Base-by-base conservation (phyloP, 2,113 vertebrate species). In the Eubucco bourcierii region DNA sequence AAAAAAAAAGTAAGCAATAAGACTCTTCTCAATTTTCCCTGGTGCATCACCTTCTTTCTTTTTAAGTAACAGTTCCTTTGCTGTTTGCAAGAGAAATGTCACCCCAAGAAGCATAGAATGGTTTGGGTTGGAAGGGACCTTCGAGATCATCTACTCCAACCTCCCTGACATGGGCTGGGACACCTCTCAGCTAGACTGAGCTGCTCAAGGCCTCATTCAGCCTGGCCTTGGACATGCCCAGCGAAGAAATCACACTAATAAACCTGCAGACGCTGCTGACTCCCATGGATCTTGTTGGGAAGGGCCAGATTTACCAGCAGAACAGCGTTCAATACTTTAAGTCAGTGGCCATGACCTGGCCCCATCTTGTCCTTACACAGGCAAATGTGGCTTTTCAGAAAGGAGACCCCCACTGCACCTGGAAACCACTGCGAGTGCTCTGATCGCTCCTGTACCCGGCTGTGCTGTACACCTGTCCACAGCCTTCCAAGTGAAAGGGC, bases 391-490 rank as follows among this genome's bases (percentile, higher is more conserved):
- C 8, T 50, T 82, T 80, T 46, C 46, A 70, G 64, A 31, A 50
- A 41, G 33, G 21, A 73, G 10, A 64, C 8, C 50, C 41, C 31
- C 19, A 41, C 29, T 88, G 73, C 31, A 21, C 44, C 31, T 4
- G 12, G 39, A 15, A 47, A 19, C 6, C 50, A 20, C 76, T 71
- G 15, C 12, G 6, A 59, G 19, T 10, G 28, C 18, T 21, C 64
- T 4, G 37, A 33, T 34, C 70, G 25, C 24, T 4, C 25, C 0
- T 0, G 28, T 1, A 4, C 7, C n/a, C 52, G 15, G 25, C 25
- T 47, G 2, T 37, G 19, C 8, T 53, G 15, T 11, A 5, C 24
- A 12, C 5, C 21, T 11, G 20, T 3, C 20, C 4, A 18, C 2
- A 12, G 46, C 3, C 50, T 55, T 55, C 28, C 25, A 34, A 52